Evolutionary conservation across 2,797 vertebrate genomes (phyloP).

Genomic region (Cryptoblepharus egeriae): DNA sequence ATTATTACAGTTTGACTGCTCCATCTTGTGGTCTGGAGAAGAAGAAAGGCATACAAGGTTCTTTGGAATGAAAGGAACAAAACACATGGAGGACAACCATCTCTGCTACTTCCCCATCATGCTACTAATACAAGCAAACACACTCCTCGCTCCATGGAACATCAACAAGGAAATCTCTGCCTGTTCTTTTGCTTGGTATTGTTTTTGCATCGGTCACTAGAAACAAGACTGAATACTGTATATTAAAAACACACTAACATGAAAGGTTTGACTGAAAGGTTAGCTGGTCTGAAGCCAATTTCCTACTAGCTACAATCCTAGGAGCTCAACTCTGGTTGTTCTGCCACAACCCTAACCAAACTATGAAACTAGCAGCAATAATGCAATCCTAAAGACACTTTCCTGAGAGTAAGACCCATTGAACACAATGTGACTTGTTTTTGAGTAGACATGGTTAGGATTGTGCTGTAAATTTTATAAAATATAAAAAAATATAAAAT

Average conservation of each 20-base stretch:
- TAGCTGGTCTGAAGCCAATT: neutral
- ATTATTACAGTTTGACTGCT: conserved; percentile 49
- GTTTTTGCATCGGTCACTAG: neutral
- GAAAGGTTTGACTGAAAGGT: too few species aligned
- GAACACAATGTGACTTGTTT: too few species aligned
- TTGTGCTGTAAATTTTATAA: too few species aligned
- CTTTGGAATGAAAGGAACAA: neutral
- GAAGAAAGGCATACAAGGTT: neutral
- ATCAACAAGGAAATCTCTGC: neutral
- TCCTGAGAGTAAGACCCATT: too few species aligned
- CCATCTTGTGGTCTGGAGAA: conserved; percentile 68
- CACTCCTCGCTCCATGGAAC: neutral
- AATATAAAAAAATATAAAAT: too few species aligned
- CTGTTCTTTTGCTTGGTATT: neutral
- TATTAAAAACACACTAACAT: too few species aligned
- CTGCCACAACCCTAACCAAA: too few species aligned
- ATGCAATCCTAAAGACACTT: too few species aligned
- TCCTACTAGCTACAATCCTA: too few species aligned
- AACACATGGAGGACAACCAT: neutral
- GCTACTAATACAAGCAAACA: neutral
- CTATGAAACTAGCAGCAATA: too few species aligned
- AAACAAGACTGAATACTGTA: neutral
- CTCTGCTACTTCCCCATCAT: neutral
- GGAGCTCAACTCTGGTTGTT: too few species aligned
- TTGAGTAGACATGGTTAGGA: too few species aligned